A percentile compares a stretch with the other conserved stretches of the same genome.
Evolutionary conservation across 2,888 invertebrate genomes (phyloP).

Genomic region (Cantharis lateralis): DNA sequence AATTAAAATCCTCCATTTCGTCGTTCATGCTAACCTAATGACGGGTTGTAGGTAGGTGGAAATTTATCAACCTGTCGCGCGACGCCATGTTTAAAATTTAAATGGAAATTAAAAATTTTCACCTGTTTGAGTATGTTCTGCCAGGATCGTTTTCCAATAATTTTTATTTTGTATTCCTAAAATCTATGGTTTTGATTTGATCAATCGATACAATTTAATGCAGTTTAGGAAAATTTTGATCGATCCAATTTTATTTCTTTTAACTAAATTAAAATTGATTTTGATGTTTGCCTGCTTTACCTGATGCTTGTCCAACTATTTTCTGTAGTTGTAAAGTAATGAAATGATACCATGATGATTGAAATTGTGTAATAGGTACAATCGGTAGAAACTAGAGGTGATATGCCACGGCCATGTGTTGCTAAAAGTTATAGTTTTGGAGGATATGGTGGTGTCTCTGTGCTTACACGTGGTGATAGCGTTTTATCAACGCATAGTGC

Average conservation of each 20-base stretch:
- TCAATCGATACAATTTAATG: neutral
- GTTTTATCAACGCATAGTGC: slow-evolving; percentile 68
- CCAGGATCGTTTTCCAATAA: neutral
- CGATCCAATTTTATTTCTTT: neutral
- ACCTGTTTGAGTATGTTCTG: neutral
- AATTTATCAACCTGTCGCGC: neutral
- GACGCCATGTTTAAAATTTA: neutral
- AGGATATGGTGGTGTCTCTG: slow-evolving; percentile 69
- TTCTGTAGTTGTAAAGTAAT: neutral
- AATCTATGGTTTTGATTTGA: neutral
- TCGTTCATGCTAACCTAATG: neutral
- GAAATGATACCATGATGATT: neutral
- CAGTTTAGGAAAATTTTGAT: neutral
- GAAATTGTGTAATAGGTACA: slow-evolving; percentile 56
- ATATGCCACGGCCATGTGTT: slow-evolving; percentile 61
- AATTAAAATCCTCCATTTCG: neutral
- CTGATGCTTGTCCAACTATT: neutral
- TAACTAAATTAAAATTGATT: too few relatives aligned
- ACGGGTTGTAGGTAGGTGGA: too few relatives aligned
- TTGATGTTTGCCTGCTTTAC: neutral
- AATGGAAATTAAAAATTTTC: neutral
- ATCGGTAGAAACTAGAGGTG: slow-evolving; percentile 59
- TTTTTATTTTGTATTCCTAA: neutral
- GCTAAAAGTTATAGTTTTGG: slow-evolving; percentile 90
- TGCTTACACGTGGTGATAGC: slow-evolving; percentile 65